These are phyloP conservation scores for Menidia menidia DNA, from an alignment of 2,797 vertebrate genomes.

Conservation along the genomic window DNA sequence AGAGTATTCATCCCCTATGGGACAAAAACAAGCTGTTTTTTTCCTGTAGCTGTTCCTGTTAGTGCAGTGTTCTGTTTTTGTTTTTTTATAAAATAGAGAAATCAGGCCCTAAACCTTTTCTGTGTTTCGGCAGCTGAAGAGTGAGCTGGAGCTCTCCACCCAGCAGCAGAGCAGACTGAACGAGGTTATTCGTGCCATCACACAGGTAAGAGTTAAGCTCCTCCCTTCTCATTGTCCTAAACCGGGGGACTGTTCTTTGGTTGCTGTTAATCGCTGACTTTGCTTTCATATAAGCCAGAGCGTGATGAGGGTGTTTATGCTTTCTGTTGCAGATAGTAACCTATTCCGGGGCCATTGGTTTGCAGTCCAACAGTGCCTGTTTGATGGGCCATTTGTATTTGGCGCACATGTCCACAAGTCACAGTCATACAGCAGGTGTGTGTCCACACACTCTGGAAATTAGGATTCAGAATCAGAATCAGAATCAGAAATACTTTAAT, in stretches of 20 bases:
- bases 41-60: too few species aligned
- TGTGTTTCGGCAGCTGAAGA: slow-evolving; percentile 83
- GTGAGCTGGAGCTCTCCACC: slow-evolving; percentile 87
- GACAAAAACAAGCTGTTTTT: too few species aligned
- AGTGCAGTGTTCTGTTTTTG: not conserved
- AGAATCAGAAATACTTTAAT: too few species aligned
- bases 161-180: slow-evolving; percentile 90
- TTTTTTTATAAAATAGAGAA: not conserved
- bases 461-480: too few species aligned
- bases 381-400: slow-evolving; percentile 91
- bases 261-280: too few species aligned
- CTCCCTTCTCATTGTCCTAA: too few species aligned
- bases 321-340: slow-evolving; percentile 84
- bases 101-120: not conserved
- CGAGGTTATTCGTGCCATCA: slow-evolving; percentile 91
- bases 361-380: slow-evolving; percentile 94
- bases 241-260: not conserved
- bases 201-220: slow-evolving; percentile 81
- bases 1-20: too few species aligned
- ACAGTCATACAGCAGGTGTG: slow-evolving; percentile 87
- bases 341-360: slow-evolving; percentile 90
- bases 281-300: too few species aligned
- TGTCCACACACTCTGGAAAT: too few species aligned
- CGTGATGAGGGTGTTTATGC: not conserved
- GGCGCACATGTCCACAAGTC: slow-evolving; percentile 87